A percentile compares a stretch with the other conserved stretches of the same genome.
Conservation (phyloP, 2,888 invertebrate species). For the Dolichopus griseipennis region DNA sequence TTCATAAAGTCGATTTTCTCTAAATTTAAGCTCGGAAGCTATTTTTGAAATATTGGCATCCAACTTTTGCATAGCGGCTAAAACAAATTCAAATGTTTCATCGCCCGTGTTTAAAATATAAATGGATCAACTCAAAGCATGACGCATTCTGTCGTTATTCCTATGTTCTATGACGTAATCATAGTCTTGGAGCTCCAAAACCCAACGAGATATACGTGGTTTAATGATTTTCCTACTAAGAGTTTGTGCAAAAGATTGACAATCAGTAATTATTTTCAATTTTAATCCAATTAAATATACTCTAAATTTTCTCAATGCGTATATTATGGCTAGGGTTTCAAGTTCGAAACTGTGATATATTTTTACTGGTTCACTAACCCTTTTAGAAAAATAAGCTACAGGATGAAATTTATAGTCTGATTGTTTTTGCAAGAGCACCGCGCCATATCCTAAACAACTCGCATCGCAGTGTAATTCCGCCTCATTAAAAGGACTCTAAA, state of each 20-base stretch:
- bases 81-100: conserved; percentile 16
- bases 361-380: conserved; percentile 25
- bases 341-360: conserved; percentile 29
- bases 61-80: conserved; percentile 18
- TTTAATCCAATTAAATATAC: conserved; percentile 25
- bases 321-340: conserved; percentile 27
- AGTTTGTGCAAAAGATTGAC: conserved; percentile 24
- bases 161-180: conserved; percentile 24
- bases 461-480: conserved; percentile 32
- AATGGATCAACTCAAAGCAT: conserved; percentile 27
- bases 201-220: conserved; percentile 24
- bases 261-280: conserved; percentile 28
- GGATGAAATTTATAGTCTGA: conserved; percentile 26
- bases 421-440: conserved; percentile 26
- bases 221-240: conserved; percentile 23
- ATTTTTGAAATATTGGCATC: conserved; percentile 24
- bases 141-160: conserved; percentile 25
- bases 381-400: conserved; percentile 28
- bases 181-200: conserved; percentile 22
- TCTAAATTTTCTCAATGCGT: conserved; percentile 25
- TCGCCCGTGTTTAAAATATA: conserved; percentile 16
- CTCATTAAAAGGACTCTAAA: too few relatives aligned
- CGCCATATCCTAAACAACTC: conserved; percentile 26
- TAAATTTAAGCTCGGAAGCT: conserved; percentile 20
- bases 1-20: conserved; percentile 15